Evolutionary conservation across 1,140 invertebrate genomes (phyloP), one percentile per base, ranked within the genome.

Genomic region (Cataglyphis hispanica): DNA sequence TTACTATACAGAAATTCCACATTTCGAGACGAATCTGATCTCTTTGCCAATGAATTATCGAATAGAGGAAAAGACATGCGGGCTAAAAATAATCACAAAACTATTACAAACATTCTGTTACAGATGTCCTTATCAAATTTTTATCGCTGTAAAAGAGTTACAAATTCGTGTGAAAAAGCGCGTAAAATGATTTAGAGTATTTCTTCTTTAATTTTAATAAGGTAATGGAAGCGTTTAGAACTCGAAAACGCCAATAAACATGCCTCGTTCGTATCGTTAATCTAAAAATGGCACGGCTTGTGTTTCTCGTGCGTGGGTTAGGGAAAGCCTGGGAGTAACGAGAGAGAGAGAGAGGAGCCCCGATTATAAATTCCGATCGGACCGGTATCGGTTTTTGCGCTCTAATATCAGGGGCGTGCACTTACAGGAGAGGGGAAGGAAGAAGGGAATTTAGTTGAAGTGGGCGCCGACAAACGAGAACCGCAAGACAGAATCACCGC

Each of bases 351-450:
- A n/a, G n/a, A n/a, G n/a, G n/a, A n/a, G 85, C 56, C 40, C 27
- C 6, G 66, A 87, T 88, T 74, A 84, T 67, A 74, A 88, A 88
- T 74, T 85, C 60, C 22, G 74, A 40, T 25, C 13, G 37, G 76
- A 85, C 74, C 86, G 87, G 81, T 89, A 74, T 89, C 87, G 70
- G 85, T 86, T 86, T 89, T 72, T 87, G 61, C 53, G 74, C 76
- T 83, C 60, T 80, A 58, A 78, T 86, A 81, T 83, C 72, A 76
- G 46, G 46, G 53, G 74, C 74, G 64, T 22, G 53, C 53, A 58
- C 11, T 63, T 43, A 75, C 19, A 50, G 58, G 37, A 64, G 66
- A 3, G 31, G 31, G 31, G 31, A 1, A 31, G 31, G 31, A 31
- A 31, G 27, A 31, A 50, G 58, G 37, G 70, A 60, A 64, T 69